A percentile compares a stretch with the other conserved stretches of the same genome.
These are phyloP conservation scores for Brachylomia viminalis DNA, from an alignment of 2,888 invertebrate genomes.

Conservation along the genomic window DNA sequence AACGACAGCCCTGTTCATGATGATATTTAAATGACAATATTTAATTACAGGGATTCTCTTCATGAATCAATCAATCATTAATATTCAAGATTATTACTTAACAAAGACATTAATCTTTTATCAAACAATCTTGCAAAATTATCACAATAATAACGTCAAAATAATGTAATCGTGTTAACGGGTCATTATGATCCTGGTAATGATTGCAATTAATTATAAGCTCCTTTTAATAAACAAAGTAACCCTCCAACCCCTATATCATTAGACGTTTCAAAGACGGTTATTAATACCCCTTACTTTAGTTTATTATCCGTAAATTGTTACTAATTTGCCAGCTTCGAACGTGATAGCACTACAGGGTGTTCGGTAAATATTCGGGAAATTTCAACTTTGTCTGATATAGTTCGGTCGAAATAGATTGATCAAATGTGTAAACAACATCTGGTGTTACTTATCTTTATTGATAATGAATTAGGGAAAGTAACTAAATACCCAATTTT, in stretches of 20 bases:
- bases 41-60: not conserved
- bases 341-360: slow-evolving; percentile 61
- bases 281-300: slow-evolving; percentile 67
- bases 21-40: not conserved
- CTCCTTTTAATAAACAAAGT: slow-evolving; percentile 67
- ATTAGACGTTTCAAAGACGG: slow-evolving; percentile 68
- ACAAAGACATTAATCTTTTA: slow-evolving; percentile 11
- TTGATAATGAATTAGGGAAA: not conserved
- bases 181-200: slow-evolving; percentile 67
- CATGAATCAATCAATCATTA: slow-evolving; percentile 7
- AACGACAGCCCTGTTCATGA: not conserved
- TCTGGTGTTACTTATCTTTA: not conserved
- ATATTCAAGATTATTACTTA: slow-evolving; percentile 6
- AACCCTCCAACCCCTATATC: slow-evolving; percentile 67
- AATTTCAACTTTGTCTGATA: slow-evolving; percentile 39
- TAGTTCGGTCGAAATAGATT: slow-evolving; percentile 23
- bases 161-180: slow-evolving; percentile 67
- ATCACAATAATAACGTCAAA: slow-evolving; percentile 56
- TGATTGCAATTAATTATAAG: slow-evolving; percentile 69
- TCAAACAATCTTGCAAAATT: slow-evolving; percentile 39
- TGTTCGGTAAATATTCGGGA: slow-evolving; percentile 46
- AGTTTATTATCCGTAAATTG: slow-evolving; percentile 71
- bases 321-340: slow-evolving; percentile 64
- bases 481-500: no score
- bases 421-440: not conserved